Conservation (phyloP, 2,113 vertebrate species). For the Indicator maculatus region DNA sequence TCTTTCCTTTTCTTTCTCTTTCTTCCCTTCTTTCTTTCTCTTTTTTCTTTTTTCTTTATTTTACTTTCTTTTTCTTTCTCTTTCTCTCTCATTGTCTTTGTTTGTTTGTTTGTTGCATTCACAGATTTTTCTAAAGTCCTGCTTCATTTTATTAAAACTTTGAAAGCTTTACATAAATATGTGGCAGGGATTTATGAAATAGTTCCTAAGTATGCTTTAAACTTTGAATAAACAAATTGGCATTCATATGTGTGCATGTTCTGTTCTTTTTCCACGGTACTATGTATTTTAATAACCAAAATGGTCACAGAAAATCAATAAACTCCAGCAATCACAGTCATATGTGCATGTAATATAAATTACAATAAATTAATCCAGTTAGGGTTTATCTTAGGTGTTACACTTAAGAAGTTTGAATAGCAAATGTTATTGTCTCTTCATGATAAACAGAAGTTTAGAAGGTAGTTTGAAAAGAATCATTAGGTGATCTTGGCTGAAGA, state of each 20-base stretch:
- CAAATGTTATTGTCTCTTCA: background rate
- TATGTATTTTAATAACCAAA: background rate
- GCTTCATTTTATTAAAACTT: background rate
- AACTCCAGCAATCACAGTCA: background rate
- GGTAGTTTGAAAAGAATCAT: background rate
- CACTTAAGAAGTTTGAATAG: background rate
- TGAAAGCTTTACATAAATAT: background rate
- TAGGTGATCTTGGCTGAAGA: background rate
- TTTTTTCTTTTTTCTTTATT: no score
- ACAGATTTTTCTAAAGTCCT: background rate
- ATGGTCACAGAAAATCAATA: background rate
- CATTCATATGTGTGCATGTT: background rate
- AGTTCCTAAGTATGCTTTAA: background rate
- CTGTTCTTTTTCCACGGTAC: background rate
- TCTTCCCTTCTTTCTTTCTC: no score
- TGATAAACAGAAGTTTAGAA: background rate
- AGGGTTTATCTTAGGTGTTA: background rate
- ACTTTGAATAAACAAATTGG: background rate
- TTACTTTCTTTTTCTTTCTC: no score
- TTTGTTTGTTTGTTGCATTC: background rate
- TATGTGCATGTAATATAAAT: background rate
- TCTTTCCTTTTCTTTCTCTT: no score
- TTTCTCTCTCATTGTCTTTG: no score
- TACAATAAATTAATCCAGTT: background rate
- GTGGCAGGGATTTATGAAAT: background rate